Conservation (phyloP, 35 echinoderm and acorn worm species). For the Ophioderma brevispina region DNA sequence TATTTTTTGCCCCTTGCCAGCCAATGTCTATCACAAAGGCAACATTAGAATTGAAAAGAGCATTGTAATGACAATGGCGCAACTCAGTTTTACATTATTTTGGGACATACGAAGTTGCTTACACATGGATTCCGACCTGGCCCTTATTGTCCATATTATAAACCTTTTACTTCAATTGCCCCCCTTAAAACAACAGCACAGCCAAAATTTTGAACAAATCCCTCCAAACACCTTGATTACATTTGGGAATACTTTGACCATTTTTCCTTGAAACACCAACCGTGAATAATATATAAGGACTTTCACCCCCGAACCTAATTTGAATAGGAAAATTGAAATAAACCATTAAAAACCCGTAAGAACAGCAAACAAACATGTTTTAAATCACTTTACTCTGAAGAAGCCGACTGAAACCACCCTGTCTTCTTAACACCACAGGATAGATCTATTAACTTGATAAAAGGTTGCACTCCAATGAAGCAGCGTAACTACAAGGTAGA, state of each 20-base stretch:
- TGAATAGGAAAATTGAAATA: neutral
- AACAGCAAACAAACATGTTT: neutral
- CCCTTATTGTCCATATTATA: too few species aligned
- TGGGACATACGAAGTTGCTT: neutral
- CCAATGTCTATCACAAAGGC: neutral
- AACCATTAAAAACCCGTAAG: neutral
- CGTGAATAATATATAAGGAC: neutral
- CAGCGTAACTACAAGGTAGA: neutral
- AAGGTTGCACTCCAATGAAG: constrained; percentile 6
- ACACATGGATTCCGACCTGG: too few species aligned
- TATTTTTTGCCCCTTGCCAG: too few species aligned
- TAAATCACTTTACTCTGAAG: neutral
- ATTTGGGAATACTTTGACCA: neutral
- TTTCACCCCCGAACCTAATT: too few species aligned
- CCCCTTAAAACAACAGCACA: neutral
- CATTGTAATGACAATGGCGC: neutral
- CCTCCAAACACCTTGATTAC: neutral
- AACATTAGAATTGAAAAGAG: neutral
- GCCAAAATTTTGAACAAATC: constrained; percentile 14
- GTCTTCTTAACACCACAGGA: neutral
- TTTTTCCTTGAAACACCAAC: neutral
- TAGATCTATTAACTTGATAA: neutral
- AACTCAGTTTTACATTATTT: neutral
- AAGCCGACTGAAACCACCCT: neutral
- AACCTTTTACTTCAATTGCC: too few species aligned